phyloP scores from a whole-genome alignment of 2,797 vertebrate species.

The Rachycentron canadum region DNA sequence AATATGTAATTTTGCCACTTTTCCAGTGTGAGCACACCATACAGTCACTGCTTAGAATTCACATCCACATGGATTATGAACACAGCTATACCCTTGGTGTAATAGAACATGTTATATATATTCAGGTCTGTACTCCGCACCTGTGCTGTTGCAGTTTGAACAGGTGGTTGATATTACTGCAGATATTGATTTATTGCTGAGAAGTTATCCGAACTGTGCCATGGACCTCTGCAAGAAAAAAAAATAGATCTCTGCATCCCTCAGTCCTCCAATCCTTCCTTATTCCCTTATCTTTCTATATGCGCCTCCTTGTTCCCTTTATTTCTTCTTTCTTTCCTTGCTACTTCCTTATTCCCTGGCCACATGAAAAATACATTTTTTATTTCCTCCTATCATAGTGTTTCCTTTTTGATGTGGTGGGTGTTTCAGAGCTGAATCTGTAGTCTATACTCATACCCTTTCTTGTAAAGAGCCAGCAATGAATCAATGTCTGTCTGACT shows the following conservation, averaged over 20 bases:
- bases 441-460: conserved; percentile 35
- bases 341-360: conserved; percentile 14
- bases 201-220: conserved; percentile 36
- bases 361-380: conserved; percentile 4
- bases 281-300: conserved; percentile 16
- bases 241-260: conserved; percentile 11
- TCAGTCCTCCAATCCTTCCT: background rate
- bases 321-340: background rate
- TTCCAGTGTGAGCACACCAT: background rate
- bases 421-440: conserved; percentile 47
- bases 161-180: conserved; percentile 38
- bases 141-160: conserved; percentile 12
- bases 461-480: conserved; percentile 58
- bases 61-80: background rate
- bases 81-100: background rate
- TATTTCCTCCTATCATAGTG: conserved; percentile 24
- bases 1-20: background rate
- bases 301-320: conserved; percentile 9
- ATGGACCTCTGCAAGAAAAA: conserved; percentile 12
- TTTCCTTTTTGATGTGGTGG: conserved; percentile 47
- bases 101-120: conserved; percentile 5
- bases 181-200: conserved; percentile 33
- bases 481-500: conserved; percentile 65
- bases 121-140: background rate
- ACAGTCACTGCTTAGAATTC: background rate